Evolutionary conservation across 2,113 vertebrate genomes (phyloP), one percentile per base, ranked within the genome.

Genomic region (Hassar affinis): DNA sequence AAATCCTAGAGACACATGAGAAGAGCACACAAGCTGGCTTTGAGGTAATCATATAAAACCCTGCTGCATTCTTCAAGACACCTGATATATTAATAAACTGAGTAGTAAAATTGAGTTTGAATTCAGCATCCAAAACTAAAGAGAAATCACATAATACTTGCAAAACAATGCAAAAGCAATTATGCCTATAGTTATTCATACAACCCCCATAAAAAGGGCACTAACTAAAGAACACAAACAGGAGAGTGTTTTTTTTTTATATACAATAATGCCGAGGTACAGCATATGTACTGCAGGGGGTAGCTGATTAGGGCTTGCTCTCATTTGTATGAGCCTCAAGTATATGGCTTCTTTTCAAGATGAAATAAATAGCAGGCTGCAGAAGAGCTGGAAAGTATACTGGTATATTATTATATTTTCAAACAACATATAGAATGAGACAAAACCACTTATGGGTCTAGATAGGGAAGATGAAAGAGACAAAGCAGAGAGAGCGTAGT

Each of bases 381-480:
- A 62, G 5, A n/a, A n/a, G n/a, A n/a, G n/a, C n/a, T n/a, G n/a
- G n/a, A n/a, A n/a, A n/a, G n/a, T n/a, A n/a, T n/a, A n/a, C n/a
- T n/a, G n/a, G 38, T 42, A 42, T 42, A 42, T 42, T 42, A 3
- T 42, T 42, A 42, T 42, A 42, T 42, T 42, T 42, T 42, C 38
- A 42, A 42, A 42, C 38, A 42, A 42, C 3, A 42, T 42, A 42
- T 42, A 6, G 38, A 42, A n/a, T n/a, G n/a, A n/a, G n/a, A n/a
- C n/a, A n/a, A n/a, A n/a, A n/a, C n/a, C n/a, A n/a, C n/a, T n/a
- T n/a, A n/a, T 45, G 47, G 17, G 49, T 30, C 64, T n/a, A 76
- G 56, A 75, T 33, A 0, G 59, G 84, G 81, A 85, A 75, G 20
- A 75, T 54, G 80, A 82, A 75, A 59, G 8, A 59, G 83, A 54